These are phyloP conservation scores for Liasis olivaceus DNA, from an alignment of 2,797 vertebrate species.

Conservation along the genomic window DNA sequence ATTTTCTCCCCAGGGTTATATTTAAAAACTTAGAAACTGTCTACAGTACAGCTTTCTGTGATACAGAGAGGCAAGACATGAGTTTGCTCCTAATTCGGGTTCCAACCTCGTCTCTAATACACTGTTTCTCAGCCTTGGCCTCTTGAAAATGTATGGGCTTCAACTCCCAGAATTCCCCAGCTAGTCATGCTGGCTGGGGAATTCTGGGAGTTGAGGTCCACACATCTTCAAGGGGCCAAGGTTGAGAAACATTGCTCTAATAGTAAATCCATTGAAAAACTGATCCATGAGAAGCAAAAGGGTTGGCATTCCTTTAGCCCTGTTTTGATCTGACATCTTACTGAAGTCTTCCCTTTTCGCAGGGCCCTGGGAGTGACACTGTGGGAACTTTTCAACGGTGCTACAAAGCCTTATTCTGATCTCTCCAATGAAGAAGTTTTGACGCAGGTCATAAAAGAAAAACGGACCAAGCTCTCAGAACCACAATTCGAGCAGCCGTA, in stretches of 20 bases:
- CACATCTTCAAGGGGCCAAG: too few relatives aligned
- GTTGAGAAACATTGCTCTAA: not conserved
- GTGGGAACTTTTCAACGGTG: conserved; percentile 87
- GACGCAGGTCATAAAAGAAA: conserved; percentile 87
- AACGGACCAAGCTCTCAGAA: conserved; percentile 88
- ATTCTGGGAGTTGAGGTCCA: too few relatives aligned
- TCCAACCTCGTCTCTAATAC: not conserved
- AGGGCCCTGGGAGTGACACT: conserved; percentile 95
- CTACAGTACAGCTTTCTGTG: not conserved
- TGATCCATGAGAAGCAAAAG: not conserved
- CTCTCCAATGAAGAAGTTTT: conserved; percentile 86
- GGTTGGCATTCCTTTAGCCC: not conserved
- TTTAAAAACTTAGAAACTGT: not conserved
- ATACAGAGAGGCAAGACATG: too few relatives aligned
- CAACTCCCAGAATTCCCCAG: too few relatives aligned
- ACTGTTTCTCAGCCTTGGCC: too few relatives aligned
- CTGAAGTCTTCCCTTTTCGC: not conserved
- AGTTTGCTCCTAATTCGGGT: not conserved
- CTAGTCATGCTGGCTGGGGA: too few relatives aligned
- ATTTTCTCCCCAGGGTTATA: not conserved
- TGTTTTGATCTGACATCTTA: not conserved
- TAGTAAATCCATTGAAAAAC: not conserved
- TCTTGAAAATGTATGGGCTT: too few relatives aligned
- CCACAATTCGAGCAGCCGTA: conserved; percentile 92
- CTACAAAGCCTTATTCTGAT: conserved; percentile 86